These are phyloP conservation scores for Macquaria ambigua DNA, from an alignment of 2,113 vertebrate genomes.

Conservation along the genomic window DNA sequence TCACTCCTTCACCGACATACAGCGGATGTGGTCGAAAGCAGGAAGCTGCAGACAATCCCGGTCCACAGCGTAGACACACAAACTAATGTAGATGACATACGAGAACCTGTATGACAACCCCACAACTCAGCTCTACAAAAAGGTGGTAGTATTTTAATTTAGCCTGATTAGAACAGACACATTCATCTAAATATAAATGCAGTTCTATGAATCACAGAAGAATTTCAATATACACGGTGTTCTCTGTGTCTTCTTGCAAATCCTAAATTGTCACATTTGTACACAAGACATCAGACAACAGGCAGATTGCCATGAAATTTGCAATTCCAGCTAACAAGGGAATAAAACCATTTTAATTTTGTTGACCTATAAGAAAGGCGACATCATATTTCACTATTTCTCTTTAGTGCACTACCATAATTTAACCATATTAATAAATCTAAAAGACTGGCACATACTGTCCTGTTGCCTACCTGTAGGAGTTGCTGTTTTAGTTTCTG, in stretches of 20 bases:
- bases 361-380: background rate
- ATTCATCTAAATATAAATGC: background rate
- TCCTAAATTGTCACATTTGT: background rate
- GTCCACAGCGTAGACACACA: constrained; percentile 17
- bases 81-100: background rate
- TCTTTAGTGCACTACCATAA: background rate
- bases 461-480: constrained; percentile 82
- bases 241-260: background rate
- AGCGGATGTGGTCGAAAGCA: constrained; percentile 77
- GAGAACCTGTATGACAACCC: background rate
- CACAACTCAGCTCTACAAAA: background rate
- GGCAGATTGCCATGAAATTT: background rate
- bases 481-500: constrained; percentile 89
- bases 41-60: constrained; percentile 58
- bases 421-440: background rate
- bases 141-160: background rate
- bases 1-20: background rate
- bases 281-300: background rate
- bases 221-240: background rate
- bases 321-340: background rate
- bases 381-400: background rate
- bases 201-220: background rate
- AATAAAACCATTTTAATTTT: background rate
- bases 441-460: background rate
- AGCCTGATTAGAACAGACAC: background rate